A percentile compares a stretch with the other conserved stretches of the same genome.
phyloP scores from a whole-genome alignment of 2,797 vertebrate species.

The Lemur catta region DNA sequence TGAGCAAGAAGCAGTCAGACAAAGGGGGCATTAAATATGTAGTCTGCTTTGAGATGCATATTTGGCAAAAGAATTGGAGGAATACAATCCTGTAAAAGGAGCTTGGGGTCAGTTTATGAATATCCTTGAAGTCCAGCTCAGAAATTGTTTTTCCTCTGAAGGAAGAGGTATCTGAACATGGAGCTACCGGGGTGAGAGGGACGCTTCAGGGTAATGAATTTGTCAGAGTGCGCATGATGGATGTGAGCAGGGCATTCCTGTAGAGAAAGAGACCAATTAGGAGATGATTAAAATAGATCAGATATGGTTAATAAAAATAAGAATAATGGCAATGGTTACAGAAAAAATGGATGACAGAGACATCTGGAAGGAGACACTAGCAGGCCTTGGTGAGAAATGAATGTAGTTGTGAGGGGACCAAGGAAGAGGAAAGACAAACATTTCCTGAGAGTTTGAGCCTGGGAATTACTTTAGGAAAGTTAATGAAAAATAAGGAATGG shows the following conservation, averaged over 20 bases:
- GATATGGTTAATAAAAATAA: slow-evolving; percentile 44
- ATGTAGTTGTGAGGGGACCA: neutral
- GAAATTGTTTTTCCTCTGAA: neutral
- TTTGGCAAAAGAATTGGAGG: neutral
- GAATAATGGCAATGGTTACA: neutral
- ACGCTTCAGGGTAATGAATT: slow-evolving; percentile 14
- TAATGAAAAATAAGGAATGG: neutral
- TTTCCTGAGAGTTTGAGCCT: neutral
- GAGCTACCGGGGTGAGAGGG: neutral
- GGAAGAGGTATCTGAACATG: neutral
- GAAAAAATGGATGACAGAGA: neutral
- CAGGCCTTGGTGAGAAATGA: neutral
- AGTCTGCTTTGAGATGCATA: neutral
- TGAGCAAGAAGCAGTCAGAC: neutral
- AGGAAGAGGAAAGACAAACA: neutral
- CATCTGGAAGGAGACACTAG: neutral
- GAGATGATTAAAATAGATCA: slow-evolving; percentile 46
- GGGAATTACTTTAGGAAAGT: neutral
- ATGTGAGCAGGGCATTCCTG: slow-evolving; percentile 34
- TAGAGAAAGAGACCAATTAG: slow-evolving; percentile 38
- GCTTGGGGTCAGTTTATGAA: neutral
- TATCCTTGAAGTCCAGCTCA: neutral
- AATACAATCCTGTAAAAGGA: neutral
- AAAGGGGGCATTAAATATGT: neutral
- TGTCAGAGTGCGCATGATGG: slow-evolving; percentile 1